Evolutionary conservation across 1,140 invertebrate species (phyloP).

Genomic region (Glossosoma conforme): DNA sequence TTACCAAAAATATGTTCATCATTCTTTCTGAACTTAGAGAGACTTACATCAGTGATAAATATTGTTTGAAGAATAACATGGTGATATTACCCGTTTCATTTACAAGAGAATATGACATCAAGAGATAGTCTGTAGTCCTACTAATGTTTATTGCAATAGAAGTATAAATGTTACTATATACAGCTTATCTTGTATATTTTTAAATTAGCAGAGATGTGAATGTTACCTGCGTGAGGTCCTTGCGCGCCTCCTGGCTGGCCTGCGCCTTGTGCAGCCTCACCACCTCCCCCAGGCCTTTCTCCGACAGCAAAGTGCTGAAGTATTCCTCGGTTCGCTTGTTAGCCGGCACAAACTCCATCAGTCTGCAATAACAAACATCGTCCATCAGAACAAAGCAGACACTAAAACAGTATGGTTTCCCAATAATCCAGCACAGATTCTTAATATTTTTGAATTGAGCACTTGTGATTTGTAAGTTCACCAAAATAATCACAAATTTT

Average conservation of each 20-base stretch:
- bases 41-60: neutral
- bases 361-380: conserved; percentile 47
- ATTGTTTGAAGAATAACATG: neutral
- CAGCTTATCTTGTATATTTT: neutral
- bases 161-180: neutral
- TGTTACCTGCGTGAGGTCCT: conserved; percentile 47
- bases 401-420: too few relatives aligned
- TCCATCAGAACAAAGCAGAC: too few relatives aligned
- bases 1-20: neutral
- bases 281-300: conserved; percentile 80
- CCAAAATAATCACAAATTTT: too few relatives aligned
- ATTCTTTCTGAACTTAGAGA: too few relatives aligned
- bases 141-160: neutral
- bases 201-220: neutral
- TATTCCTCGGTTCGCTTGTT: conserved; percentile 89
- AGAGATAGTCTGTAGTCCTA: neutral
- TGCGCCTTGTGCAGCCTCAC: conserved; percentile 87
- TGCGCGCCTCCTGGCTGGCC: conserved; percentile 79
- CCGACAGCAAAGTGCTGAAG: conserved; percentile 78
- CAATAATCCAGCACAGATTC: too few relatives aligned
- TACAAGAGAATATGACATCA: too few relatives aligned
- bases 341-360: conserved; percentile 89
- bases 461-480: too few relatives aligned
- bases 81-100: too few relatives aligned
- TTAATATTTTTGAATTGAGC: too few relatives aligned